Evolutionary conservation across 2,888 invertebrate genomes (phyloP), one percentile per base, ranked within the genome.

Genomic region (Cerastoderma edule): DNA sequence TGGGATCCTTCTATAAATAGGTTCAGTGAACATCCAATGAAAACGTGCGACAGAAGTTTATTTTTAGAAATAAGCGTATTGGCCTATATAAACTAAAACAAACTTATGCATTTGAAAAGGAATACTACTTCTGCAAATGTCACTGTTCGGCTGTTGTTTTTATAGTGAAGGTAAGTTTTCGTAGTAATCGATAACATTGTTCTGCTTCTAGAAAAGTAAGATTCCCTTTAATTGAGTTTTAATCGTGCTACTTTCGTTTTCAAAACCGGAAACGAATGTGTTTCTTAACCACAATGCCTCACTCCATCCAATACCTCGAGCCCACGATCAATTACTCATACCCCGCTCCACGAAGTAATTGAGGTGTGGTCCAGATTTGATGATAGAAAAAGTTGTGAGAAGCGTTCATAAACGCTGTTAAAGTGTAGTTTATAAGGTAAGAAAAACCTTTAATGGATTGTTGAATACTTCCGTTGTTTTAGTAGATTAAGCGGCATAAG

Each of bases 281-380:
- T 33, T 33, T 24, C 50, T 27, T 63, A 67, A 75, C 75, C 68
- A 79, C 66, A 75, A 75, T 69, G 46, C 79, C 68, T 19, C 33
- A 39, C 39, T 8, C 5, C 13, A 10, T 22, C 22, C 78, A 81
- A 73, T 81, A 66, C 32, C 81, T 75, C 73, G 75, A 32, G 27
- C 32, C 6, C 3, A 24, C 39, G 39, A 64, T 46, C 68, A 80
- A 85, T 81, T 86, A 83, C 72, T 74, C 65, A 67, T 78, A 85
- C 75, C 88, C 86, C 89, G 86, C 89, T 88, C 86, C 87, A 81
- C 78, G 67, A 33, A 69, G 72, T 73, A 87, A 85, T 89, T 86
- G 88, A 89, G 88, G 88, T 89, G 89, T 89, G 89, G 88, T 85
- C 86, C 74, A 75, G 80, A 67, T 35, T 83, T 83, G 75, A 84